phyloP scores from a whole-genome alignment of 2,113 vertebrate species.

The Rattus rattus region DNA sequence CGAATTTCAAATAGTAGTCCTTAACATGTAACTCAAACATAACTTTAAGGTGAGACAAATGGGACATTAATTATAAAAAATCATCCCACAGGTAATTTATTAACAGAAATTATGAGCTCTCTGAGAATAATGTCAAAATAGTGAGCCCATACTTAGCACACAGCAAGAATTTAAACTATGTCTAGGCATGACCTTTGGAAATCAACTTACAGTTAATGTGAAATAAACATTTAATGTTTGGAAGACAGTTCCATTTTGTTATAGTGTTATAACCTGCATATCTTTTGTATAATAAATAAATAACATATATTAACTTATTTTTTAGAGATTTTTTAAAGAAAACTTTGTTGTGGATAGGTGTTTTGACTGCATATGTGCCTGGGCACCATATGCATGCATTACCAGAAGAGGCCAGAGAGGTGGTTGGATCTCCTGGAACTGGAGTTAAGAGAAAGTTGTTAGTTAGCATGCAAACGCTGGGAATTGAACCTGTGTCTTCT shows the following conservation, averaged over 20 bases:
- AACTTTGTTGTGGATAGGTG: background rate
- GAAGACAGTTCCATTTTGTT: background rate
- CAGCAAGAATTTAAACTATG: background rate
- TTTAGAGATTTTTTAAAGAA: background rate
- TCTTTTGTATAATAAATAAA: background rate
- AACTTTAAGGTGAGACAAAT: background rate
- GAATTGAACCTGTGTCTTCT: background rate
- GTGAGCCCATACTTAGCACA: background rate
- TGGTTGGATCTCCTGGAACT: background rate
- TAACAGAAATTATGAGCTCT: slow-evolving; percentile 7
- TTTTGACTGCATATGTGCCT: background rate
- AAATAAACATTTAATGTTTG: slow-evolving; percentile 47
- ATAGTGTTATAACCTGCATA: background rate
- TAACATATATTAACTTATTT: background rate
- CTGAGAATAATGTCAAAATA: slow-evolving; percentile 29
- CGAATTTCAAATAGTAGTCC: background rate
- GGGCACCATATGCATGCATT: background rate
- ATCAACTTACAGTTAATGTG: slow-evolving; percentile 4
- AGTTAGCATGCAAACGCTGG: background rate
- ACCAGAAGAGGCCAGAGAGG: background rate
- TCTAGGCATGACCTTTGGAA: background rate
- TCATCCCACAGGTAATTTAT: slow-evolving; percentile 1
- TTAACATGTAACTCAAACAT: background rate
- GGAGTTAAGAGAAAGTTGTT: background rate
- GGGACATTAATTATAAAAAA: background rate